phyloP scores from a whole-genome alignment of 1,140 invertebrate species.

The Drosophila rufa region DNA sequence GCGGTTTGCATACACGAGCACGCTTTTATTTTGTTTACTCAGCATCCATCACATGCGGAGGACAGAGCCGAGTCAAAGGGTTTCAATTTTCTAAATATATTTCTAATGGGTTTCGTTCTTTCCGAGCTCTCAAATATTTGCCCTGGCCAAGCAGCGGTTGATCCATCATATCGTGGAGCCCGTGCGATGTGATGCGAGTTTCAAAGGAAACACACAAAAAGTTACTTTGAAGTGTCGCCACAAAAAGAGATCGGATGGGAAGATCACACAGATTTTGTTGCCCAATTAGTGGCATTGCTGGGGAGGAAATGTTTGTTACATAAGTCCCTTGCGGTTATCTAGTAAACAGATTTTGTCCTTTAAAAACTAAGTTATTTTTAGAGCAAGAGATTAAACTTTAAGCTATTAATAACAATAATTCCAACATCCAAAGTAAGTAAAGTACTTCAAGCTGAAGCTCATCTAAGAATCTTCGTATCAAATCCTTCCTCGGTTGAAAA shows the following conservation, averaged over 20 bases:
- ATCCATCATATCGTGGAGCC: constrained; percentile 3
- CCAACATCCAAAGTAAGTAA: too few relatives aligned
- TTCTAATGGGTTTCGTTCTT: constrained; percentile 71
- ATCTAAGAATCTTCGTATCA: not conserved
- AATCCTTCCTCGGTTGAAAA: not conserved
- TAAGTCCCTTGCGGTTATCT: not conserved
- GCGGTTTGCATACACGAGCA: constrained; percentile 67
- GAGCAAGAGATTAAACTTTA: too few relatives aligned
- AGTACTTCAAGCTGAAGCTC: too few relatives aligned
- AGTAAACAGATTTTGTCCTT: not conserved
- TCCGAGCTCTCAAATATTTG: constrained; percentile 64
- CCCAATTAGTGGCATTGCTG: constrained; percentile 10
- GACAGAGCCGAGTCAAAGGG: constrained; percentile 43
- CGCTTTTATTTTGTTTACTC: constrained; percentile 69
- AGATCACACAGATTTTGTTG: constrained; percentile 35
- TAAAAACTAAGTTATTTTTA: not conserved
- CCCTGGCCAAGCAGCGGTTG: constrained; percentile 36
- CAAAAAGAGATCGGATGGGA: constrained; percentile 29
- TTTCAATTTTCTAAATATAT: constrained; percentile 64
- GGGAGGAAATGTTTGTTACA: not conserved
- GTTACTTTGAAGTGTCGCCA: constrained; percentile 51
- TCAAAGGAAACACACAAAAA: constrained; percentile 44
- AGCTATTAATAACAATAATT: too few relatives aligned
- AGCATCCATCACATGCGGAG: constrained; percentile 68
- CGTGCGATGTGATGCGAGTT: constrained; percentile 17